Conservation (phyloP, 2,797 vertebrate species). For the Cyclura pinguis region DNA sequence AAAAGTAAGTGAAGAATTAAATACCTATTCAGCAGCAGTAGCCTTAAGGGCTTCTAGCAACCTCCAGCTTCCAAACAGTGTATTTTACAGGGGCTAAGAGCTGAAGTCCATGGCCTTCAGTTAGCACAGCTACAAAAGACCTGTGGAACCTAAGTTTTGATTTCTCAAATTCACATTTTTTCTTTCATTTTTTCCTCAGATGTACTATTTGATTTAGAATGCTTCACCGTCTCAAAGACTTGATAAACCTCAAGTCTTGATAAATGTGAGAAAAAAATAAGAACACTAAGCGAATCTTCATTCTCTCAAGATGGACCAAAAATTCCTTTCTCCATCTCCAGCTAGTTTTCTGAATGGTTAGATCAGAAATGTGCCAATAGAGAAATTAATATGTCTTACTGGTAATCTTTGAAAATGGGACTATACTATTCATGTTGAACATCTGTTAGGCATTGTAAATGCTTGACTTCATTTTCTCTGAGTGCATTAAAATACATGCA, state of each 20-base stretch:
- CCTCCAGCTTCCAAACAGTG: neutral
- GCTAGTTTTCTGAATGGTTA: neutral
- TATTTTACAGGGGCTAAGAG: neutral
- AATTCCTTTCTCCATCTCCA: neutral
- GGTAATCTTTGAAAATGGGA: neutral
- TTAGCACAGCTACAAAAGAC: too few relatives aligned
- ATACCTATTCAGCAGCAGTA: neutral
- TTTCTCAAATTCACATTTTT: too few relatives aligned
- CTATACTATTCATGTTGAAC: neutral
- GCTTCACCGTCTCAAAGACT: too few relatives aligned
- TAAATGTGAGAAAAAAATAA: neutral
- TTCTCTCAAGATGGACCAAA: neutral
- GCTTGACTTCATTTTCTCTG: slow-evolving; percentile 35
- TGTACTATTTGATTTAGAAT: too few relatives aligned
- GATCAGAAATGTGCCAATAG: neutral
- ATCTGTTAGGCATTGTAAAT: slow-evolving; percentile 30
- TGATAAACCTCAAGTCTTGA: neutral
- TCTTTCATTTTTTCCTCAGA: too few relatives aligned
- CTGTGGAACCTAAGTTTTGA: too few relatives aligned
- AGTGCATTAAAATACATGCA: neutral
- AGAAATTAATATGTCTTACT: slow-evolving; percentile 21
- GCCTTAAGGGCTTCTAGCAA: neutral
- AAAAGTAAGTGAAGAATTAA: too few relatives aligned
- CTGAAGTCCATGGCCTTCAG: neutral
- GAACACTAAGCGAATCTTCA: neutral